Evolutionary conservation across 2,113 vertebrate genomes (phyloP).

Genomic region (Montifringilla adamsi): DNA sequence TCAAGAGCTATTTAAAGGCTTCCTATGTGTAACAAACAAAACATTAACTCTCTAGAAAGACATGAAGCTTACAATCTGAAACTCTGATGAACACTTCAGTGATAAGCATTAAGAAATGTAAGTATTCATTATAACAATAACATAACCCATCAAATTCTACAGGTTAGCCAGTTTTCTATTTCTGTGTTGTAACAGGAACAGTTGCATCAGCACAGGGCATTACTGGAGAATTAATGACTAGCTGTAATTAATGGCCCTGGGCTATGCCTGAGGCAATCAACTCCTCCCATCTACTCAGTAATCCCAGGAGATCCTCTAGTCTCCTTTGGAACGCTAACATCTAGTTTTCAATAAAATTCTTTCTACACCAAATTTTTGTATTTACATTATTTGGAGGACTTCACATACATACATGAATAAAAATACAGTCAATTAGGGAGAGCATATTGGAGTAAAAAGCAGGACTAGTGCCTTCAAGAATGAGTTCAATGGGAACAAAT

Average conservation of each 20-base stretch:
- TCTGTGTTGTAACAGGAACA: not conserved
- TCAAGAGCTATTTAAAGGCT: not conserved
- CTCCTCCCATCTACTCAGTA: constrained; percentile 29
- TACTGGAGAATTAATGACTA: constrained; percentile 41
- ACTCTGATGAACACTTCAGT: not conserved
- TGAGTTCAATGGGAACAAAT: not conserved
- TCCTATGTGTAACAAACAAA: not conserved
- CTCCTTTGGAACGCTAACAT: not conserved
- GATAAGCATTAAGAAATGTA: not conserved
- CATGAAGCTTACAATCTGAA: not conserved
- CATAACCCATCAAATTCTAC: not conserved
- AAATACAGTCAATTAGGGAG: not conserved
- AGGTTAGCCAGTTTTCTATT: not conserved
- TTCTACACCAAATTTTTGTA: not conserved
- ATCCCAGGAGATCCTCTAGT: constrained; percentile 19
- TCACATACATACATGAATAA: not conserved
- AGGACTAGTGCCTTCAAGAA: not conserved
- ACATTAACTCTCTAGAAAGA: not conserved
- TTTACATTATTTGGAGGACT: not conserved
- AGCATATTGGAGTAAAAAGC: not conserved
- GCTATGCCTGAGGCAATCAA: constrained; percentile 13
- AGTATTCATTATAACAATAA: not conserved
- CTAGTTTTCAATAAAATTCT: not conserved
- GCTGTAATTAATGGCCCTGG: constrained; percentile 5
- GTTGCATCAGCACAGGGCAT: constrained; percentile 12